A percentile compares a stretch with the other conserved stretches of the same genome.
Evolutionary conservation across 2,113 vertebrate genomes (phyloP).

Genomic region (Montifringilla adamsi): DNA sequence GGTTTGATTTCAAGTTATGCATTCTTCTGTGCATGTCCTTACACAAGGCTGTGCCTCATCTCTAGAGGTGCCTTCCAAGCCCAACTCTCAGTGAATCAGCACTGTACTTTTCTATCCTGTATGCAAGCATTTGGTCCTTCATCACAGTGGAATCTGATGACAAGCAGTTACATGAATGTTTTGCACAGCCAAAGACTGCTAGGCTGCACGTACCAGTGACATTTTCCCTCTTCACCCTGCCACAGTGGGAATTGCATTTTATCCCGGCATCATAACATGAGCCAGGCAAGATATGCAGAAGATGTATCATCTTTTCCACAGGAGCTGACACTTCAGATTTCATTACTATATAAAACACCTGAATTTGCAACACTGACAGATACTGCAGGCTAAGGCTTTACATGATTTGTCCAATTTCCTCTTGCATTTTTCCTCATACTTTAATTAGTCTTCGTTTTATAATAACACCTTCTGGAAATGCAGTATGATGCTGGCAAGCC

Average conservation of each 20-base stretch:
- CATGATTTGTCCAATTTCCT: background rate
- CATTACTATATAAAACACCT: background rate
- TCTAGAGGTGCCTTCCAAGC: background rate
- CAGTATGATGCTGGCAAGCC: background rate
- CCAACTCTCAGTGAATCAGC: background rate
- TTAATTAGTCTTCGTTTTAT: constrained; percentile 4
- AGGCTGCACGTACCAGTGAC: background rate
- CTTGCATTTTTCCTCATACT: background rate
- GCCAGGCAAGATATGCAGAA: background rate
- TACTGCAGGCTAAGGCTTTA: background rate
- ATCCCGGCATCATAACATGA: background rate
- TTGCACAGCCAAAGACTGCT: background rate
- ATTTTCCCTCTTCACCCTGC: background rate
- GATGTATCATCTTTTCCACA: background rate
- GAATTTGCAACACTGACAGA: constrained; percentile 16
- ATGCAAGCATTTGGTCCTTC: background rate
- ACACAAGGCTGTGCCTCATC: background rate
- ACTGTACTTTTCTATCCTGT: background rate
- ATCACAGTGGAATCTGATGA: background rate
- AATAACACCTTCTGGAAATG: constrained; percentile 46
- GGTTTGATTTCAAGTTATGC: background rate
- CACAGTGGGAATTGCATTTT: background rate
- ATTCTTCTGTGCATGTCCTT: background rate
- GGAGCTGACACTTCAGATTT: background rate
- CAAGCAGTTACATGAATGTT: background rate